Base-by-base conservation (phyloP, 2,888 invertebrate genomes). In the Drosophila borborema region DNA sequence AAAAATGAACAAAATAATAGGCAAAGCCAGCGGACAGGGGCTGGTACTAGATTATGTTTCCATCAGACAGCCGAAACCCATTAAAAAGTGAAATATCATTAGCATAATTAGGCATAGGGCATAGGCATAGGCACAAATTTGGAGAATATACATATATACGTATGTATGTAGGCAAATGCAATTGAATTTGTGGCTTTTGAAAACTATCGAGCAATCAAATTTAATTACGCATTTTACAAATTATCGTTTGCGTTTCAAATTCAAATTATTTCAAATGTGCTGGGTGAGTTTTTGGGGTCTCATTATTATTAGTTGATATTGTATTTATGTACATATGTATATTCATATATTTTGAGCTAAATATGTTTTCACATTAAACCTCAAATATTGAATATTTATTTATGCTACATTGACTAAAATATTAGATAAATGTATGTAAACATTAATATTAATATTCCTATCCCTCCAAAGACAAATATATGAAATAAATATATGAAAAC, bases 181-280 rank as follows among this genome's bases (percentile, higher is more conserved):
- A 70, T 74, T 69, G 58, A 64, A 67, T 75, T 72, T 64, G 49
- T 53, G 23, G 59, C 34, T 46, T 64, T 51, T 31, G 31, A 54
- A 64, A 64, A 68, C 67, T 78, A 71, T 74, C 64, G 64, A 64
- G 55, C 65, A 77, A 74, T 81, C 70, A 64, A 76, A 73, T 79
- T 81, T 63, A 77, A 79, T 81, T 77, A 77, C 61, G 55, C 43
- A 58, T 67, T 81, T 79, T 66, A 67, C 77, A 81, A 81, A 81
- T 81, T 80, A 80, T 72, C 81, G 51, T 67, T 70, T 49, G 56
- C 36, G 43, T 64, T 51, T 51, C 55, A 46, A 41, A 78, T 65
- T 18, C 20, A 55, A 64, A 74, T 74, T 60, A 55, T 45, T 54
- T 56, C n/a, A 72, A 68, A 38, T 55, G 41, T 18, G 62, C 20